Base-by-base conservation (phyloP, 2,113 vertebrate species). In the Aldabrachelys gigantea region DNA sequence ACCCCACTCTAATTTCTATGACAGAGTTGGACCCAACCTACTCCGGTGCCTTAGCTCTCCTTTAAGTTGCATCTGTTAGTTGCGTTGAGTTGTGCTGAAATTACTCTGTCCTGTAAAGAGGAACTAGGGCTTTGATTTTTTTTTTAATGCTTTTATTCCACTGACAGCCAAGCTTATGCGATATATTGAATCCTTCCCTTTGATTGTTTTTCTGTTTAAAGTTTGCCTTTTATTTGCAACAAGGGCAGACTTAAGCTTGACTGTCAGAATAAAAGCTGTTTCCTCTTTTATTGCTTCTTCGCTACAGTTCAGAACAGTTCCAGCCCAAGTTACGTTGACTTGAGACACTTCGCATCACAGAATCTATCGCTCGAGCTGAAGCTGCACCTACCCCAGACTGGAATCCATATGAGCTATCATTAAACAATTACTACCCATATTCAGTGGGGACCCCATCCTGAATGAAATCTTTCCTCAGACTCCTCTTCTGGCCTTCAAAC, bases 231-330 rank as follows among this genome's bases (percentile, higher is more conserved):
- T 88, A 78, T 72, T 59, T 91, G 41, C 52, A 87, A 84, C 2
- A 89, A 75, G 82, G 93, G 87, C 85, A 96, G 90, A 91, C 79
- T 95, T 95, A 96, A 96, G 96, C 88, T 94, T 89, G 89, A 92
- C 90, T 96, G 93, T 94, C 94, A 95, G 91, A 88, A 96, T 95
- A 96, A 97, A 97, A 97, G 93, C 93, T 89, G 95, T 97, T 93
- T 96, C 91, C 94, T 93, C 59, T 83, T 59, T 1, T 41, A 93
- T 81, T 1, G 1, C 53, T 95, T 80, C 78, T 59, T 90, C 47
- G 81, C 85, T 0, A 0, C 88, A 87, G 94, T 95, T 97, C 97
- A 96, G 93, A 97, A 95, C 94, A 88, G 85, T 90, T 96, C 91
- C 90, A 95, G 3, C 93, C 82, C 92, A 47, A 91, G 83, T 25